These are phyloP conservation scores for Arrhamphus sclerolepis DNA, from an alignment of 2,797 vertebrate genomes.

Conservation along the genomic window DNA sequence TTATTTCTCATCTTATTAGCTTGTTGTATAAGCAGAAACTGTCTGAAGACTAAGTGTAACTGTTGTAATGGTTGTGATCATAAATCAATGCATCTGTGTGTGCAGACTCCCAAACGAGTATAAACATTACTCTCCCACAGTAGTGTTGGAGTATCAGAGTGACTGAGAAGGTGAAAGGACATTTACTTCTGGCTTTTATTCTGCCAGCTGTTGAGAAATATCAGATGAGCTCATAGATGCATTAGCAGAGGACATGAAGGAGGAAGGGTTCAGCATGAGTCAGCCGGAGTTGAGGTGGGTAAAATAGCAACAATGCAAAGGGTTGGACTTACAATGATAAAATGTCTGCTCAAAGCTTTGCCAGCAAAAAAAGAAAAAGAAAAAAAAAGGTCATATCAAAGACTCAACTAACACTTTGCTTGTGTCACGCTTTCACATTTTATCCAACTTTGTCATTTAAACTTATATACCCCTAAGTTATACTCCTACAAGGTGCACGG, in stretches of 20 bases:
- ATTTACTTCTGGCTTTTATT: constrained; percentile 55
- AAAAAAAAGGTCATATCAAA: background rate
- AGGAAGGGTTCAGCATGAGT: background rate
- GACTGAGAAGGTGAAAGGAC: constrained; percentile 57
- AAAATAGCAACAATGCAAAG: background rate
- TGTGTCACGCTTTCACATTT: background rate
- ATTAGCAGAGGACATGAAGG: constrained; percentile 12
- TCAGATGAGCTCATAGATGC: constrained; percentile 57
- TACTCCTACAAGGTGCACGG: background rate
- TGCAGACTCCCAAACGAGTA: constrained; percentile 40
- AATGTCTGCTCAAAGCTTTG: background rate
- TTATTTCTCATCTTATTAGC: constrained; percentile 4
- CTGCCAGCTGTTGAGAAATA: constrained; percentile 45
- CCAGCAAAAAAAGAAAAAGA: background rate
- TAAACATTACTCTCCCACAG: constrained; percentile 69
- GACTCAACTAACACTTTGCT: background rate
- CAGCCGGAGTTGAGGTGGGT: background rate
- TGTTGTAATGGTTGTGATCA: no score
- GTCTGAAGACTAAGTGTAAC: constrained; percentile 22
- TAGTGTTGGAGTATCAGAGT: constrained; percentile 40
- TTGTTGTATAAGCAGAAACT: constrained; percentile 15
- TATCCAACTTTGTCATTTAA: constrained; percentile 3
- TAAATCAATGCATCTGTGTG: constrained; percentile 46
- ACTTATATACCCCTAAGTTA: background rate
- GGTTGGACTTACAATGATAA: background rate